These are phyloP conservation scores for Platalea minor DNA, from an alignment of 2,797 vertebrate genomes.

Conservation along the genomic window DNA sequence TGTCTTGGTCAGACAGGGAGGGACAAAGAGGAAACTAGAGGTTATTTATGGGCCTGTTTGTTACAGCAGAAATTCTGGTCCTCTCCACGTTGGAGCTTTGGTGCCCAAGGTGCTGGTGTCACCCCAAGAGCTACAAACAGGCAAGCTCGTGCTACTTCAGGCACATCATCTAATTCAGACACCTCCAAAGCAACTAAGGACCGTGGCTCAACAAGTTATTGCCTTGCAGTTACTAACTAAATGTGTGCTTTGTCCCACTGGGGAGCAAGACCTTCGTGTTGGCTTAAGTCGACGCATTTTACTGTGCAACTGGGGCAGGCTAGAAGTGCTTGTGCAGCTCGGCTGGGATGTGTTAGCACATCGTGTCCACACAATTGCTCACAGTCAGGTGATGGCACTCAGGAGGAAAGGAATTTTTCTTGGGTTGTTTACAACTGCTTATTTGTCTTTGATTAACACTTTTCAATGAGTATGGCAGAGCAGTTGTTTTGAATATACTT, in stretches of 20 bases:
- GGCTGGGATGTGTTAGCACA: conserved; percentile 10
- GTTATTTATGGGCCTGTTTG: neutral
- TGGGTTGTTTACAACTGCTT: conserved; percentile 7
- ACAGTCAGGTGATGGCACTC: conserved; percentile 34
- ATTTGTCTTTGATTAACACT: conserved; percentile 27
- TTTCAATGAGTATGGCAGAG: neutral
- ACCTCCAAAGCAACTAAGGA: neutral
- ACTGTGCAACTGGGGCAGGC: conserved; percentile 4
- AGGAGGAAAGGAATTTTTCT: neutral
- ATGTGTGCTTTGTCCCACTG: neutral
- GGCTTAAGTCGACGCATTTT: neutral
- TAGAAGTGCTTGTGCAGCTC: conserved; percentile 19
- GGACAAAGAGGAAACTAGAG: neutral
- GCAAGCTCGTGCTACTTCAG: neutral
- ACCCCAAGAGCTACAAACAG: neutral
- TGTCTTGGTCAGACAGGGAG: neutral
- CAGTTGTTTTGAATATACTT: conserved; percentile 11
- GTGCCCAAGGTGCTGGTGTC: neutral
- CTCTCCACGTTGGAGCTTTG: neutral
- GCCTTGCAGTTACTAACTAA: neutral
- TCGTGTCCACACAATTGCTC: neutral
- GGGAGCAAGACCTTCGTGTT: neutral
- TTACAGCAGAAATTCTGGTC: neutral
- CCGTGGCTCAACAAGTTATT: neutral
- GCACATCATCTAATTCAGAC: neutral